A percentile compares a stretch with the other conserved stretches of the same genome.
These are phyloP conservation scores for Heterohyrax brucei DNA, from an alignment of 2,797 vertebrate species.

Conservation along the genomic window DNA sequence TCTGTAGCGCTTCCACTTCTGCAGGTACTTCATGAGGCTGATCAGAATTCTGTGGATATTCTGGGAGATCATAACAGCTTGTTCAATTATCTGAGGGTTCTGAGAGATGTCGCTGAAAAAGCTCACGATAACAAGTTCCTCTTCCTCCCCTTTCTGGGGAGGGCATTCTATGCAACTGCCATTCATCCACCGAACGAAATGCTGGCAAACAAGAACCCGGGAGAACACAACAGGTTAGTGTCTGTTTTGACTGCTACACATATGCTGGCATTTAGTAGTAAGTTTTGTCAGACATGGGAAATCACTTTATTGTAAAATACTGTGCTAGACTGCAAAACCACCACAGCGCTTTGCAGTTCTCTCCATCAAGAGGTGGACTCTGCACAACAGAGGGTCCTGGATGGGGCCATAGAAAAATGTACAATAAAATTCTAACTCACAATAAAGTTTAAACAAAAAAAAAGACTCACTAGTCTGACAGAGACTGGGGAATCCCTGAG, in stretches of 20 bases:
- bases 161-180: conserved; percentile 96
- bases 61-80: conserved; percentile 91
- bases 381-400: no score
- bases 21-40: conserved; percentile 91
- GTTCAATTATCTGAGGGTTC: conserved; percentile 93
- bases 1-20: conserved; percentile 94
- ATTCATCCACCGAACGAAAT: conserved; percentile 96
- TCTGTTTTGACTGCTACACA: neutral
- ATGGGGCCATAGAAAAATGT: no score
- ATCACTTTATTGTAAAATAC: neutral
- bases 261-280: fast-evolving
- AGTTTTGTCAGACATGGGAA: neutral
- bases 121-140: conserved; percentile 92
- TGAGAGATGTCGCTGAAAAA: conserved; percentile 94
- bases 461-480: no score
- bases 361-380: neutral
- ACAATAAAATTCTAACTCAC: no score
- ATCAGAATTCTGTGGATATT: conserved; percentile 92
- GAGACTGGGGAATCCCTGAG: no score
- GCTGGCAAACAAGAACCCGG: conserved; percentile 87
- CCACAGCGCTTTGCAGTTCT: neutral
- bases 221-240: conserved; percentile 1
- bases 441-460: no score
- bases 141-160: conserved; percentile 91
- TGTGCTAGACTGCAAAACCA: neutral